Evolutionary conservation across 2,888 invertebrate genomes (phyloP), one percentile per base, ranked within the genome.

Genomic region (Mythimna vitellina): DNA sequence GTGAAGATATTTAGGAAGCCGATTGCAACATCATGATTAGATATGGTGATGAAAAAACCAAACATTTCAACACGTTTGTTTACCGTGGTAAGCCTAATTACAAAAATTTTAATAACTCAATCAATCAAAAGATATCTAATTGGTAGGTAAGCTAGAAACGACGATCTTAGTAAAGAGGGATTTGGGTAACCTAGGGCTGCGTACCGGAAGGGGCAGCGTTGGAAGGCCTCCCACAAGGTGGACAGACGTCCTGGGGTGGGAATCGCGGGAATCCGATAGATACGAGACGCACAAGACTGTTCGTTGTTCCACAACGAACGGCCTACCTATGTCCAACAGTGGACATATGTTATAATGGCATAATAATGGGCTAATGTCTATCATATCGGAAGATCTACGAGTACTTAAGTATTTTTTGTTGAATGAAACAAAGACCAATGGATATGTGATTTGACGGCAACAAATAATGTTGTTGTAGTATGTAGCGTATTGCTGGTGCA

Each of bases 21-120:
- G 14, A 32, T 76, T 76, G 22, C 77, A 72, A 56, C 63, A 71
- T 58, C 42, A 20, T 56, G 12, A 62, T 73, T 58, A 57, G 29
- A 65, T 42, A 68, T 63, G 57, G 57, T 58, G 20, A 68, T 25
- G 56, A 65, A 29, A 68, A 70, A 57, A 57, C 12, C 14, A 70
- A 65, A 66, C n/a, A 61, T 20, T 14, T 49, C 17, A 46, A 73
- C 12, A 65, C 32, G 53, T 68, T 42, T 1, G n/a, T 76, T 70
- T 38, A 46, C 65, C 20, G n/a, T 53, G 72, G n/a, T 20, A 61
- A 54, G n/a, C 56, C 49, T 72, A 57, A 62, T 38, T 62, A 70
- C n/a, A 70, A 73, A 64, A 73, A 73, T 3, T 17, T 25, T 65
- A 65, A 65, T 73, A 32, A 64, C 53, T 65, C 22, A 49, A 65